Evolutionary conservation across 2,888 invertebrate species (phyloP), one percentile per base, ranked within the genome.

Genomic region (Drosophila differens): DNA sequence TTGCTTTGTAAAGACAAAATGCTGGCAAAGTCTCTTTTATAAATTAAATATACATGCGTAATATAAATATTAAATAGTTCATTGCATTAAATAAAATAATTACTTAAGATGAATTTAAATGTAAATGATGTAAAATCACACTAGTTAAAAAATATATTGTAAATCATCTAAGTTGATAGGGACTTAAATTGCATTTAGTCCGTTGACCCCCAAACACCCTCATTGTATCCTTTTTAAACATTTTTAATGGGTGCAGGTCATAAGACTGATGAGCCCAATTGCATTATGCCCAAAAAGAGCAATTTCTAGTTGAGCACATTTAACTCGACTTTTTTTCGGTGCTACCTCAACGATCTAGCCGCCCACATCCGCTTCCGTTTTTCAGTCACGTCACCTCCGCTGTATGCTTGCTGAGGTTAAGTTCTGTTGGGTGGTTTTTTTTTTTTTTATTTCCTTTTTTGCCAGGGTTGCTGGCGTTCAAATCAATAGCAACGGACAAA

Each of bases 351-450:
- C 67, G 64, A 58, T 70, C 70, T 67, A 59, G 75, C 67, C 65
- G 64, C 61, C 72, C 75, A 81, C 81, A 74, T 82, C 82, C 79
- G 76, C 25, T 82, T 82, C 74, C 67, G 76, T 22, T 64, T 63
- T 52, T n/a, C 32, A 49, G 69, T 81, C 71, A 71, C 70, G 82
- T 65, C 67, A 71, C 49, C 44, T 68, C 16, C 25, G 14, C 28
- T 57, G 62, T 22, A 14, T 58, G 37, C 57, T 66, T 30, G 39
- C 30, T 44, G 39, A 63, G 77, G 72, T 74, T 64, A 67, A 66
- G 70, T 61, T 77, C 52, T 66, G 47, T 44, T 49, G 52, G 28
- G 19, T 54, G 39, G 16, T 22, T 41, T 5, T n/a, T 44, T 55
- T 68, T 55, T n/a, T 16, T 5, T n/a, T 44, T 22, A 47, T 22